Base-by-base conservation (phyloP, 2,888 invertebrate species). In the Noctua janthe region DNA sequence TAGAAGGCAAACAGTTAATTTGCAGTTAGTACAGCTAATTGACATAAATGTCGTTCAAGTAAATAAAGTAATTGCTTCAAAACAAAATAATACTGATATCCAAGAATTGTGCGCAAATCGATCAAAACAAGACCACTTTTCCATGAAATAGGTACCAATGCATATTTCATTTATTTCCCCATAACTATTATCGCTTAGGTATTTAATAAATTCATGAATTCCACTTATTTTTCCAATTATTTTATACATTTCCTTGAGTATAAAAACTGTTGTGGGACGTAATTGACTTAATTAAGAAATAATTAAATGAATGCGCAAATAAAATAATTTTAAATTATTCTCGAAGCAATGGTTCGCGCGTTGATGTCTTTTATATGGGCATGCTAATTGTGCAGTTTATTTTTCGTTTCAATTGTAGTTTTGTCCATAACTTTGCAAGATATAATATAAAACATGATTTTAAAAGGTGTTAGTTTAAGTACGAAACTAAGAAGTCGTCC, bases 341-440 rank as follows among this genome's bases (percentile, higher is more conserved):
- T 54, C 23, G 10, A 20, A 62, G 20, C 11, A 2, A 13, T 6
- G 8, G 35, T 13, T 67, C 1, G 35, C 82, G 89, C 90, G 89
- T 89, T 89, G 86, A 89, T 82, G 89, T 89, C 90, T 90, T 89
- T 89, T 83, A 71, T 86, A 87, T 81, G 74, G 49, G 35, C n/a
- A 49, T 78, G 20, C 29, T 35, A 49, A 71, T 82, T 51, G 20
- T 56, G 11, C 35, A 13, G 11, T 76, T 35, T 59, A 35, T 67
- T 49, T 29, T 13, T 77, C 3, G 15, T 20, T 66, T 51, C 23
- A 17, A 29, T 29, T 23, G 11, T 13, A 76, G 5, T 47, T 35
- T 35, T 17, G 35, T 59, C 43, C 2, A 39, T 49, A 35, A n/a
- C 39, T 56, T 23, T 5, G 29, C 43, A 8, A 20, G 17, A 75